Evolutionary conservation across 2,797 vertebrate genomes (phyloP), one percentile per base, ranked within the genome.

Genomic region (Agapornis canus): DNA sequence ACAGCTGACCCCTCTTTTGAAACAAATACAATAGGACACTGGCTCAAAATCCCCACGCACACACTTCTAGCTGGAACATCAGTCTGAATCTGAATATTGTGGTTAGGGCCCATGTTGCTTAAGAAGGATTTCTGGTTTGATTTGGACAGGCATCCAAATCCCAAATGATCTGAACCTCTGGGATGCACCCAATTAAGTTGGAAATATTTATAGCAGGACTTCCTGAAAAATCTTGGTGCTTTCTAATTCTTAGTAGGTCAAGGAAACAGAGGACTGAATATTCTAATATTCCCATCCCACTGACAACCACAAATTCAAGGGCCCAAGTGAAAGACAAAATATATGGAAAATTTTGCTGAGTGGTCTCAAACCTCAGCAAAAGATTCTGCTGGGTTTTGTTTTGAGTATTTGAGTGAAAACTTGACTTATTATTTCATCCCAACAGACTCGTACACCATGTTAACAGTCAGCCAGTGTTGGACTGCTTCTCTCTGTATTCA

Each of bases 161-260:
- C 69, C 29, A 56, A 78, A 77, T 0, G 3, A 54, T 32, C 40
- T 70, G 43, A 85, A 83, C 35, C 57, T 87, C 65, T 80, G 43
- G 26, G 32, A 87, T 63, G 51, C 2, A 1, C 27, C 48, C 23
- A 81, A 48, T 64, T 79, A 51, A 82, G 42, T 19, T 61, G 7
- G 15, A 91, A 92, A 80, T 83, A 83, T 82, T 90, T 94, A 75
- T 76, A 81, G 13, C 42, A 95, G 40, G 35, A 54, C 65, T 92
- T 95, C 48, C 56, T 92, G 69, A 80, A 89, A 88, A 82, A 42
- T 95, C 43, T 60, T 75, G 75, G 9, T 86, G 39, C 22, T 92
- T 95, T 69, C 47, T 81, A 61, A 27, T 70, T 68, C 45, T 90
- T 81, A 83, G 57, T 57, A 79, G 40, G 51, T 83, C 71, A 94